Evolutionary conservation across 2,888 invertebrate genomes (phyloP).

Genomic region (Acanthacorydalis orientalis): DNA sequence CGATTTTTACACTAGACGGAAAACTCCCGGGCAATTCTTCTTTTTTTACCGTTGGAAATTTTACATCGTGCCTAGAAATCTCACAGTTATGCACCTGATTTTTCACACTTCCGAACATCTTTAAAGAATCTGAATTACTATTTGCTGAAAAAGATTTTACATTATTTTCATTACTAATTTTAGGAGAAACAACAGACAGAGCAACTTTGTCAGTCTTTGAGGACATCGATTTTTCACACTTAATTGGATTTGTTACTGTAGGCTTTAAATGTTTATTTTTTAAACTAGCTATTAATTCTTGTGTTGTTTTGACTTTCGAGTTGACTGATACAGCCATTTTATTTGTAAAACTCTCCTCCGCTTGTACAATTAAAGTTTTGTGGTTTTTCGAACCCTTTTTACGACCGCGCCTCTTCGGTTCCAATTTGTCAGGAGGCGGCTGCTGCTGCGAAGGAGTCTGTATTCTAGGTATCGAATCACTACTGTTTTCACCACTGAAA

Average conservation of each 20-base stretch:
- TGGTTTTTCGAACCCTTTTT: slow-evolving; percentile 41
- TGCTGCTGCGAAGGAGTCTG: slow-evolving; percentile 5
- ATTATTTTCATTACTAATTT: background rate
- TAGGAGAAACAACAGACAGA: slow-evolving; percentile 10
- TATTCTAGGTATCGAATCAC: slow-evolving; percentile 12
- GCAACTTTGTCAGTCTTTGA: background rate
- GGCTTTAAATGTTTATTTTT: slow-evolving; percentile 25
- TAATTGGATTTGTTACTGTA: slow-evolving; percentile 2
- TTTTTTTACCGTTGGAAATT: slow-evolving; percentile 21
- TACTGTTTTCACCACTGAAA: slow-evolving; percentile 13
- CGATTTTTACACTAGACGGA: slow-evolving; percentile 24
- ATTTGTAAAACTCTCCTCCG: slow-evolving; percentile 34
- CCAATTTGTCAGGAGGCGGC: slow-evolving; percentile 12
- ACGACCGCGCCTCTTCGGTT: slow-evolving; percentile 37
- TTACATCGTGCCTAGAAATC: slow-evolving; percentile 1
- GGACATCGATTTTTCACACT: background rate
- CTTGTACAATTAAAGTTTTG: slow-evolving; percentile 30
- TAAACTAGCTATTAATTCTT: slow-evolving; percentile 63
- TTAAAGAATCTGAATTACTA: background rate
- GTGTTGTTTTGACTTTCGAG: slow-evolving; percentile 57
- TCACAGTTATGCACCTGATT: background rate
- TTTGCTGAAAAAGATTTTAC: background rate
- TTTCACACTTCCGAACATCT: background rate
- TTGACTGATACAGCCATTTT: slow-evolving; percentile 41
- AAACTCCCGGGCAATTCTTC: slow-evolving; percentile 24